Evolutionary conservation across 2,797 vertebrate species (phyloP).

Genomic region (Linurgus olivaceus): DNA sequence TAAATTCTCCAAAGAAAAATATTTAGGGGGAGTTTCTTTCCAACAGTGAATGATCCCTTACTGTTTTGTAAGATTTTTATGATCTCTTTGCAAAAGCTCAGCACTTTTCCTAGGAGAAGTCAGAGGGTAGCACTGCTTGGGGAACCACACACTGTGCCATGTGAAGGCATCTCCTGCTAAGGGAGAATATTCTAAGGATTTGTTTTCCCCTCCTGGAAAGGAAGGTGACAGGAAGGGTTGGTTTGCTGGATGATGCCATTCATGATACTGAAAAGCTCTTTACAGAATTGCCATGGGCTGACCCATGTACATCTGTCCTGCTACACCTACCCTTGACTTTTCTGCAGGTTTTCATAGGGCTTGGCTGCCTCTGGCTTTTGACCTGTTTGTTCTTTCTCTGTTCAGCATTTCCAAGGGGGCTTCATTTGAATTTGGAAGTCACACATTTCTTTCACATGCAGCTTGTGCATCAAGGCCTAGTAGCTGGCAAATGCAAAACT

Average conservation of each 20-base stretch:
- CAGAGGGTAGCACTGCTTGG: neutral
- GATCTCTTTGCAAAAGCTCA: neutral
- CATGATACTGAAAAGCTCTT: neutral
- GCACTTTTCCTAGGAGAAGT: neutral
- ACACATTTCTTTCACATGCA: neutral
- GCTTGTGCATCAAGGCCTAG: neutral
- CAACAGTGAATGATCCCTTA: neutral
- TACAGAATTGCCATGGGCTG: neutral
- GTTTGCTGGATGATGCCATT: neutral
- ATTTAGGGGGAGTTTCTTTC: neutral
- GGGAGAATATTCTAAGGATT: neutral
- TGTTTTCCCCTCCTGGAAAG: neutral
- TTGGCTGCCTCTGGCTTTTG: neutral
- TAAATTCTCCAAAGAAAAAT: neutral
- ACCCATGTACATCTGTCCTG: neutral
- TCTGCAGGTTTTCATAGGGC: neutral
- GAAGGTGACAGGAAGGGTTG: neutral
- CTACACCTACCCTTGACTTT: neutral
- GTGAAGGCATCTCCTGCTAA: neutral
- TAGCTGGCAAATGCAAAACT: neutral
- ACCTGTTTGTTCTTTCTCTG: neutral
- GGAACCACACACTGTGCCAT: rapidly evolving
- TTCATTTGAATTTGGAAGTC: neutral
- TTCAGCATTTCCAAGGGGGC: neutral
- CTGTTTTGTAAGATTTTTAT: neutral